Base-by-base conservation (phyloP, 2,888 invertebrate species). In the Chrysina gloriosa region DNA sequence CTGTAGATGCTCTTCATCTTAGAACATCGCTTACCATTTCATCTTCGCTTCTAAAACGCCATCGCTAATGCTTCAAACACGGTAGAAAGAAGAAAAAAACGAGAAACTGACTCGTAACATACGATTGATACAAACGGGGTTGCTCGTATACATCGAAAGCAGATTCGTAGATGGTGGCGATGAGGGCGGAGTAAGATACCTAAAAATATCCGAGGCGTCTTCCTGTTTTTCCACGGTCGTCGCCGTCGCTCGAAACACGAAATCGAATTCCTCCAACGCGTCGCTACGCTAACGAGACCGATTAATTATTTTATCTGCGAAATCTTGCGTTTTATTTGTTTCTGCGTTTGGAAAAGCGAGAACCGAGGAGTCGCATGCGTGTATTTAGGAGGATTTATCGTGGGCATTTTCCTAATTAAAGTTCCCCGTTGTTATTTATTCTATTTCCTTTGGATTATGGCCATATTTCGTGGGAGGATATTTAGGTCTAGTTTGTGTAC, bases 191-290 rank as follows among this genome's bases (percentile, higher is more conserved):
- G 56, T 56, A 23, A 56, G 25, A 39, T 39, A 39, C 39, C 56
- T 56, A 56, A 56, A 56, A 56, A 56, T 56, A 56, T 23, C 56
- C 56, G 23, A 39, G 14, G 21, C 56, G 56, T 56, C 56, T 56
- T 56, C 56, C 56, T 56, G 56, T 56, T 56, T 56, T 39, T 36
- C 31, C 36, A 14, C 29, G 29, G 14, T 6, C n/a, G n/a, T 5
- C 48, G 48, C 11, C 14, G 16, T 1, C 31, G 7, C 34, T n/a
- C 11, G 11, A 36, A 23, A n/a, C 36, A 54, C 56, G 56, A 56
- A 36, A 56, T 56, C 56, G 21, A 56, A 36, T 56, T 34, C 21
- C 45, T 56, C 21, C 9, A 36, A 56, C 36, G 54, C 19, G 31
- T 31, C 52, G 29, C 29, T 31, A 52, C 29, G 31, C 19, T 31